Conservation (phyloP, 2,113 vertebrate genomes). For the Podarcis cretensis region DNA sequence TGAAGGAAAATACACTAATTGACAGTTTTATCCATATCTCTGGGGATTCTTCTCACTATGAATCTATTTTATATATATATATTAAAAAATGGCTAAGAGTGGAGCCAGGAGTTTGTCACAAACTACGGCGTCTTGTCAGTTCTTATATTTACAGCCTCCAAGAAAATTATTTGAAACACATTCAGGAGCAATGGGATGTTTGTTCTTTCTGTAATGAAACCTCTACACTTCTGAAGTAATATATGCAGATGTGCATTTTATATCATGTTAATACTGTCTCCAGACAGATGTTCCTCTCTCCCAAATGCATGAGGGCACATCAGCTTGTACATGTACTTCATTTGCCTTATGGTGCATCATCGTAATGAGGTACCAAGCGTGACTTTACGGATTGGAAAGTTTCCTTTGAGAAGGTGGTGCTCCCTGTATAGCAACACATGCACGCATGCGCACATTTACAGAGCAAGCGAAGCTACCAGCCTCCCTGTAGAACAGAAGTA, state of each 20-base stretch:
- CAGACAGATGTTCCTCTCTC: slow-evolving; percentile 42
- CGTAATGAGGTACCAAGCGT: background rate
- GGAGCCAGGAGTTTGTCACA: background rate
- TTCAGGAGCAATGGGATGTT: slow-evolving; percentile 25
- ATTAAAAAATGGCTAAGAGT: background rate
- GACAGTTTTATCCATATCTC: background rate
- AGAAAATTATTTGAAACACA: slow-evolving; percentile 29
- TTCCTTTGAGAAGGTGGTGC: background rate
- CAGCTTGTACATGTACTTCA: background rate
- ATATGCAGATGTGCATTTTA: background rate
- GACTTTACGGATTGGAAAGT: background rate
- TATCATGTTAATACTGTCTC: background rate
- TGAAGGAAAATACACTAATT: background rate
- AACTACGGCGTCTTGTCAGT: background rate
- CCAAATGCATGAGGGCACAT: slow-evolving; percentile 8
- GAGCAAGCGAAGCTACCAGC: slow-evolving; percentile 37
- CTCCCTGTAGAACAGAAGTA: slow-evolving; percentile 45
- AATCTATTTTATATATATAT: background rate
- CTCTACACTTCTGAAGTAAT: background rate
- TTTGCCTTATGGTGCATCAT: background rate
- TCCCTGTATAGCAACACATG: background rate
- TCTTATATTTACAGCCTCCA: slow-evolving; percentile 41
- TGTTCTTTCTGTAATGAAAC: slow-evolving; percentile 31
- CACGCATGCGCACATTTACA: slow-evolving; percentile 24
- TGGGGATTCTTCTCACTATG: background rate